A percentile compares a stretch with the other conserved stretches of the same genome.
phyloP scores from a whole-genome alignment of 2,797 vertebrate genomes.

The Alcedo atthis region DNA sequence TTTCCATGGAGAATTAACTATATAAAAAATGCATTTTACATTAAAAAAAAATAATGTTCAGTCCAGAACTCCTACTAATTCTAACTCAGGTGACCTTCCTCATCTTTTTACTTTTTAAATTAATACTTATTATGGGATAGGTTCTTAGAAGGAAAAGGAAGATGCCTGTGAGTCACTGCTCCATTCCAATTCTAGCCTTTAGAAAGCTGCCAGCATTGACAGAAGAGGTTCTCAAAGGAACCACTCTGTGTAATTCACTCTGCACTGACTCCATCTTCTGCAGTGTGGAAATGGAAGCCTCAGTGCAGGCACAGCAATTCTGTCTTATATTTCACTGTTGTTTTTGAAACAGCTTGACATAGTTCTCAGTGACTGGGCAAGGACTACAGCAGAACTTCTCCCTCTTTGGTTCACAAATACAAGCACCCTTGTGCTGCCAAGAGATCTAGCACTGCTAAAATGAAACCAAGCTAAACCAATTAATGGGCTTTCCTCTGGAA shows the following conservation, averaged over 20 bases:
- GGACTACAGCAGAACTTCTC: neutral
- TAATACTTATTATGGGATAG: neutral
- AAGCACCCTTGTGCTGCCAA: neutral
- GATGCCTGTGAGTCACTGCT: neutral
- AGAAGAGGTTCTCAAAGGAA: neutral
- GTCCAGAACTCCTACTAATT: neutral
- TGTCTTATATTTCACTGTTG: fast-evolving
- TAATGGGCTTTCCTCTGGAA: neutral
- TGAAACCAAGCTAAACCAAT: neutral
- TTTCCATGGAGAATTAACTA: neutral
- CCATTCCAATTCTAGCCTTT: neutral
- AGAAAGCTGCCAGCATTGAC: neutral
- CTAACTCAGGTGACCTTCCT: neutral
- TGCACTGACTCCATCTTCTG: neutral
- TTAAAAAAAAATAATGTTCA: neutral
- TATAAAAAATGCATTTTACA: neutral
- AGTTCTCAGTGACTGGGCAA: neutral
- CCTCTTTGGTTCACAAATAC: neutral
- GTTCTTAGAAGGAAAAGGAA: neutral
- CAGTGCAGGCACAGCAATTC: neutral
- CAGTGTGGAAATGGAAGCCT: neutral
- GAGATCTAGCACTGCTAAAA: neutral
- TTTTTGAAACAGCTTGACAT: neutral
- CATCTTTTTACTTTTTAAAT: neutral
- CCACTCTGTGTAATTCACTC: neutral